Base-by-base conservation (phyloP, 2,113 vertebrate genomes). In the Accipiter cooperii region DNA sequence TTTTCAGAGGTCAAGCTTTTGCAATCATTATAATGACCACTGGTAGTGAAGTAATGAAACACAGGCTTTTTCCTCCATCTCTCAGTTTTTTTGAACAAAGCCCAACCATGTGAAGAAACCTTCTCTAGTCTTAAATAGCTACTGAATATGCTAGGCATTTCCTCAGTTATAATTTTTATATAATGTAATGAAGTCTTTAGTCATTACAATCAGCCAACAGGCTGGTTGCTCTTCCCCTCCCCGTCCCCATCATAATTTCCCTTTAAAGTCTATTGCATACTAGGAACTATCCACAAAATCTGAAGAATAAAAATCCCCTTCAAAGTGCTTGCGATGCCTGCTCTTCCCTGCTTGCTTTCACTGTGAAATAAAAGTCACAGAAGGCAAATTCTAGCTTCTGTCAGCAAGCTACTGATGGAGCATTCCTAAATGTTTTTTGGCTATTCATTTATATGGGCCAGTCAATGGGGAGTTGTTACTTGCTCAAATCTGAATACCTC, bases 181-280 rank as follows among this genome's bases (percentile, higher is more conserved):
- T 33, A 29, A 51, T 20, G 33, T 20, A 80, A 52, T 36, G 16
- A 78, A 86, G 17, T 49, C n/a, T 8, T 33, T 28, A 70, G 12
- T 66, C 38, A 51, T 22, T 42, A 36, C 13, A 25, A 11, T 28
- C 17, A 83, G 34, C 26, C 34, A 28, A n/a, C 22, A 60, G 31
- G 46, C 7, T 4, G 0, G 26, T 21, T 76, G 20, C 12, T 40
- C 46, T 31, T 6, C 5, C 3, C 4, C 4, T 7, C 1, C 1
- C 1, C 6, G 2, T 21, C 8, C 13, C 49, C 21, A 13, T 6
- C 9, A 17, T 7, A 34, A 70, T 42, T 92, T 71, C 6, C 40
- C 34, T 90, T 86, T 33, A 17, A 73, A 58, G 2, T 51, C 46
- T 63, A 5, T 21, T 71, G 36, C 34, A 60, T 17, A 21, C 10